Evolutionary conservation across 2,113 vertebrate genomes (phyloP).

Genomic region (Macrotis lagotis): DNA sequence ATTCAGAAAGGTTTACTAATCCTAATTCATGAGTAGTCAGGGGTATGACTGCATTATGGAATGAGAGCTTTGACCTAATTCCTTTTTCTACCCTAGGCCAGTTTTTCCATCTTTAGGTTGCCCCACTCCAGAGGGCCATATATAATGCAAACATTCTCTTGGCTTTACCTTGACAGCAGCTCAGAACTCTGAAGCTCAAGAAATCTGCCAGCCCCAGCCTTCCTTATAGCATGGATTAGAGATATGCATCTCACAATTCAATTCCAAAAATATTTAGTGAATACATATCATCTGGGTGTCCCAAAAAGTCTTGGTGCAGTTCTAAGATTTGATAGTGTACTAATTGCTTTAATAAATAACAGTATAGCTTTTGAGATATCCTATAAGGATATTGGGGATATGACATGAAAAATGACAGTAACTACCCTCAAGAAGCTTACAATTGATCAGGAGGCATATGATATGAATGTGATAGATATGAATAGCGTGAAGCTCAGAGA

Average conservation of each 20-base stretch:
- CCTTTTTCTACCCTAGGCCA: neutral
- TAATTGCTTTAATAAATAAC: neutral
- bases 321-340: neutral
- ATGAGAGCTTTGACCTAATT: neutral
- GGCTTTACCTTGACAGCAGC: neutral
- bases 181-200: neutral
- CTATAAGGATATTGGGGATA: neutral
- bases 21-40: neutral
- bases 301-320: neutral
- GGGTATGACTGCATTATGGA: neutral
- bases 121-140: neutral
- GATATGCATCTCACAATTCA: neutral
- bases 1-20: neutral
- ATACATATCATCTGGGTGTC: neutral
- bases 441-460: neutral
- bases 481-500: neutral
- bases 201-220: neutral
- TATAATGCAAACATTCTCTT: neutral
- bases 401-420: neutral
- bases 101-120: neutral
- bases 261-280: neutral
- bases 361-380: neutral
- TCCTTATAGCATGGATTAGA: neutral
- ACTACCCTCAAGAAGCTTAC: neutral
- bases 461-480: neutral